These are phyloP conservation scores for Folsomia candida DNA, from an alignment of 2,888 invertebrate genomes.

Conservation along the genomic window DNA sequence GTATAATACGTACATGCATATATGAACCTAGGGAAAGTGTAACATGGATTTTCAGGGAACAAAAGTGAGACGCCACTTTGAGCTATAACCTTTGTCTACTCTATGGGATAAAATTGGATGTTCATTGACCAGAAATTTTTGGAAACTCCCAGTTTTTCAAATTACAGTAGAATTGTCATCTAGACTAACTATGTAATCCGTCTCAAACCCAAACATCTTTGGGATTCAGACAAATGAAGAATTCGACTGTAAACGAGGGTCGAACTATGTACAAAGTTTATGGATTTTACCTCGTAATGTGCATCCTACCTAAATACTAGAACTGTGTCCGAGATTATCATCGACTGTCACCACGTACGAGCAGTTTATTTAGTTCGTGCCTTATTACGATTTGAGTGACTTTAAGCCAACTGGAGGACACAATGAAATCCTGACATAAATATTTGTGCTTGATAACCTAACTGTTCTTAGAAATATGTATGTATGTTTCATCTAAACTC, in stretches of 20 bases:
- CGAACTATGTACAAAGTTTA: neutral
- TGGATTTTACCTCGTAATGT: neutral
- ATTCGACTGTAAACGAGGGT: neutral
- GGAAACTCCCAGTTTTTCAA: constrained; percentile 2
- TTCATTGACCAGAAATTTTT: neutral
- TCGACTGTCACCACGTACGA: constrained; percentile 5
- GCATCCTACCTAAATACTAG: neutral
- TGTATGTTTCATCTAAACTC: no score
- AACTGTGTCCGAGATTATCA: neutral
- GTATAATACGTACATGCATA: no score
- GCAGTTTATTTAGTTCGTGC: no score
- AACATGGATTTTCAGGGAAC: no score
- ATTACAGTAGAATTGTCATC: neutral
- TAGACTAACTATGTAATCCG: neutral
- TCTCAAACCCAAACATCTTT: neutral
- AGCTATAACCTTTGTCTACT: no score
- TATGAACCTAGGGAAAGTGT: no score
- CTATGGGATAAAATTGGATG: neutral
- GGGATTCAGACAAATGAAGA: neutral
- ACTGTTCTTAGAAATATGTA: no score
- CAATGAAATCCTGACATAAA: neutral
- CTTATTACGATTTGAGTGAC: no score
- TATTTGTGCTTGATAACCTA: no score
- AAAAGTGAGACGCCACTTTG: no score
- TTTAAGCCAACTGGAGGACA: neutral